Conservation (phyloP, 2,888 invertebrate genomes). For the Hirtodrosophila cameraria region DNA sequence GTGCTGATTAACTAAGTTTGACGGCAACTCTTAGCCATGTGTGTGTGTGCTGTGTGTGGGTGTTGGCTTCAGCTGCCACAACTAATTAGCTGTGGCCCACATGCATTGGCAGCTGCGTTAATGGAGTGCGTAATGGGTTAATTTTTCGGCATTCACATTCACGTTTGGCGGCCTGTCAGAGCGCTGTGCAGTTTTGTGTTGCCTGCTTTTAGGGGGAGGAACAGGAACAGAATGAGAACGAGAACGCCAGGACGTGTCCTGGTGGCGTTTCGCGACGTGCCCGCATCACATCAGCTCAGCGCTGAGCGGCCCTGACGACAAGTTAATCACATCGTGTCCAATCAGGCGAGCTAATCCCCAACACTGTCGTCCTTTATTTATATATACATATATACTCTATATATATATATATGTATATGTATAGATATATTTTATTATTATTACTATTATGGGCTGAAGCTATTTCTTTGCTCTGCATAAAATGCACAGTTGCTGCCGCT, state of each 20-base stretch:
- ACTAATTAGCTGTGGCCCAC: conserved; percentile 67
- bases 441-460: conserved; percentile 55
- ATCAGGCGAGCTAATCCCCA: conserved; percentile 81
- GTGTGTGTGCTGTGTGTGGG: conserved; percentile 3
- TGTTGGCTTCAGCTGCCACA: conserved; percentile 71
- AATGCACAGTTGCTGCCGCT: conserved; percentile 50
- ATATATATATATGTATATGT: background rate
- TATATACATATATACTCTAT: conserved; percentile 3
- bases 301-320: conserved; percentile 51
- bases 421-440: conserved; percentile 63
- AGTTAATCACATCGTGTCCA: conserved; percentile 82
- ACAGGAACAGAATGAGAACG: no score
- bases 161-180: background rate
- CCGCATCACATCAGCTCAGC: conserved; percentile 38
- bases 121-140: conserved; percentile 79
- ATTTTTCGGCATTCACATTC: conserved; percentile 51
- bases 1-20: conserved; percentile 70
- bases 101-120: conserved; percentile 63
- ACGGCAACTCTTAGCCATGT: conserved; percentile 26
- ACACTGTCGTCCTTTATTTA: conserved; percentile 4
- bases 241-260: conserved; percentile 33
- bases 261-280: conserved; percentile 48
- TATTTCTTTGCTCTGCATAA: conserved; percentile 12
- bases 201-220: background rate
- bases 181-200: conserved; percentile 19